Evolutionary conservation across 2,113 vertebrate species (phyloP).

Genomic region (Engraulis encrasicolus): DNA sequence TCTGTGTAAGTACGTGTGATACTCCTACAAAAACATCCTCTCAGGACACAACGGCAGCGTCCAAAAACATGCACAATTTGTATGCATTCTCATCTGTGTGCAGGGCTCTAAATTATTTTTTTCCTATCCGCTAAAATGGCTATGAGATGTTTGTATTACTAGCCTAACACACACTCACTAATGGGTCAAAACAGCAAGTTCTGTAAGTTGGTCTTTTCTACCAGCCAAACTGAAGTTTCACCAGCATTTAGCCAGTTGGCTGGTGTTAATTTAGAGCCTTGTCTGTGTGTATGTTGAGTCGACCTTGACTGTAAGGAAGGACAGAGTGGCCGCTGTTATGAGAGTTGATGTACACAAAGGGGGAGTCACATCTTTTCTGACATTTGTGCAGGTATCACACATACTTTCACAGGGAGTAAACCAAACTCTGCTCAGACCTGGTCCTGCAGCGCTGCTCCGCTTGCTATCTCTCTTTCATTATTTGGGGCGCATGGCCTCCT

Average conservation of each 20-base stretch:
- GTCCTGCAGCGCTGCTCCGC: not conserved
- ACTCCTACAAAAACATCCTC: not conserved
- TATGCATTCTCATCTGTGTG: no score
- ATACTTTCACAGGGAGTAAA: not conserved
- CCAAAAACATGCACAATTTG: not conserved
- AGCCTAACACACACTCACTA: no score
- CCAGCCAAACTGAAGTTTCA: no score
- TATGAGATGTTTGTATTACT: no score
- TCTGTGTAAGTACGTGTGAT: conserved; percentile 62
- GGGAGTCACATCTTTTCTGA: not conserved
- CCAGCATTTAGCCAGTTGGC: no score
- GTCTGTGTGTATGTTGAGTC: not conserved
- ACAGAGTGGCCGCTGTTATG: not conserved
- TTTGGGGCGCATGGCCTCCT: no score
- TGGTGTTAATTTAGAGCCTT: no score
- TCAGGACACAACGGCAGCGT: not conserved
- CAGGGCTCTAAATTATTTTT: no score
- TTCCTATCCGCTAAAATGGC: no score
- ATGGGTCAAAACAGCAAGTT: no score
- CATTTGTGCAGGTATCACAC: not conserved
- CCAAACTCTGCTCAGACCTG: not conserved
- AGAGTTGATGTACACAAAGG: not conserved
- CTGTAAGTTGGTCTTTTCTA: no score
- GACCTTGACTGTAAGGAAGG: not conserved
- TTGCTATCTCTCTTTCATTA: not conserved